These are phyloP conservation scores for Poecilia picta DNA, from an alignment of 2,797 vertebrate genomes.

Conservation along the genomic window DNA sequence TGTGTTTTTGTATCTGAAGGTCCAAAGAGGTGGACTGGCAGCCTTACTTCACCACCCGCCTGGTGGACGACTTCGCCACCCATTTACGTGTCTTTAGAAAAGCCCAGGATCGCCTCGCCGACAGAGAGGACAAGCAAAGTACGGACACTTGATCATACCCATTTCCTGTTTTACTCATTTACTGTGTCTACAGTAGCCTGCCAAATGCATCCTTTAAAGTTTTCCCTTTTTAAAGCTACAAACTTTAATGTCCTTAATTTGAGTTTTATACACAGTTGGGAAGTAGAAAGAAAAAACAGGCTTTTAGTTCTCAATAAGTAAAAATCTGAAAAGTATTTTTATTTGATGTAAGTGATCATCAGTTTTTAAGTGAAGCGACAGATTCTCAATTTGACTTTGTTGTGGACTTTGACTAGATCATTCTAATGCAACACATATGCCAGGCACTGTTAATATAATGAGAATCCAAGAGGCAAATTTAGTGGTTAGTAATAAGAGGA, in stretches of 20 bases:
- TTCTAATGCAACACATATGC: not conserved
- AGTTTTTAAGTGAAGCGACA: not conserved
- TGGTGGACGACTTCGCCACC: slow-evolving; percentile 98
- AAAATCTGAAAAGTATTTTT: not conserved
- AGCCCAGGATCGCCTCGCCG: slow-evolving; percentile 93
- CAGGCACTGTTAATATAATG: not conserved
- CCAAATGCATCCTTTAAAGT: not conserved
- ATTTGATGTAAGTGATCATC: not conserved
- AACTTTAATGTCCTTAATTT: not conserved
- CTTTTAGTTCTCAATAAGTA: not conserved
- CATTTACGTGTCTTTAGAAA: slow-evolving; percentile 98
- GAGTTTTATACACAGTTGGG: not conserved
- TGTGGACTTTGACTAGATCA: not conserved
- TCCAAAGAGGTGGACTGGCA: slow-evolving; percentile 99
- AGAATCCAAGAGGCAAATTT: not conserved
- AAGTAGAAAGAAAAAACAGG: not conserved
- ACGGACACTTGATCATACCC: slow-evolving; percentile 27
- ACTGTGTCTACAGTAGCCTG: not conserved
- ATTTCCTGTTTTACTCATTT: not conserved
- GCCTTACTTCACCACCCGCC: slow-evolving; percentile 97
- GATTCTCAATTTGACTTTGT: not conserved
- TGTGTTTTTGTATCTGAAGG: slow-evolving; percentile 36
- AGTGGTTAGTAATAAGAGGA: not conserved
- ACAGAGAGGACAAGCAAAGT: slow-evolving; percentile 95
- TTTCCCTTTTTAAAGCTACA: not conserved